phyloP scores from a whole-genome alignment of 2,113 vertebrate genomes.

The Cyprinodon tularosa region DNA sequence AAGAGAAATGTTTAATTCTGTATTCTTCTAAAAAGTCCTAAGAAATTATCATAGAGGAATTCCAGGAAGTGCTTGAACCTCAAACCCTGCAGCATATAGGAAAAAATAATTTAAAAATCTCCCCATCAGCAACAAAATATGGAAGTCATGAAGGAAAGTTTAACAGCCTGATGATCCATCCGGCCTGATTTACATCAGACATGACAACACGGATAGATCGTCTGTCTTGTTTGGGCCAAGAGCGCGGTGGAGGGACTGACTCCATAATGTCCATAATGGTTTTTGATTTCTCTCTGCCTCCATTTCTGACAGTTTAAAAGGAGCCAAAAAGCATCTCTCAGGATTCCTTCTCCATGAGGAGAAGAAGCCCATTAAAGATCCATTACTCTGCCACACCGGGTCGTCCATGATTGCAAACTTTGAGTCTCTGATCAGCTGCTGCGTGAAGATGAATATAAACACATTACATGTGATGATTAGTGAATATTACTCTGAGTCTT shows the following conservation, averaged over 20 bases:
- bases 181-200: background rate
- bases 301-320: constrained; percentile 33
- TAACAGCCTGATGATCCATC: background rate
- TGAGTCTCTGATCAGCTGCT: background rate
- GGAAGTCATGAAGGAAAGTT: background rate
- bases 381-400: constrained; percentile 19
- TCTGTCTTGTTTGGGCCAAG: background rate
- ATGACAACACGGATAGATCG: background rate
- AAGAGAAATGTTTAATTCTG: background rate
- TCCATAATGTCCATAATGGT: constrained; percentile 20
- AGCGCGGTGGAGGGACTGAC: background rate
- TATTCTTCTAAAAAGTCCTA: background rate
- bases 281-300: constrained; percentile 28
- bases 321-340: constrained; percentile 34
- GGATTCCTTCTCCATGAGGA: constrained; percentile 25
- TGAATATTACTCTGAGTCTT: background rate
- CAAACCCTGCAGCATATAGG: background rate
- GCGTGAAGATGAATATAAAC: background rate
- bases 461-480: background rate
- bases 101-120: background rate
- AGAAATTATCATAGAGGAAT: background rate
- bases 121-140: too few relatives aligned
- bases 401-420: constrained; percentile 4
- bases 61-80: background rate
- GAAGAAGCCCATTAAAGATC: constrained; percentile 31